These are phyloP conservation scores for Kradibia gibbosae DNA, from an alignment of 1,140 invertebrate species.

Conservation along the genomic window DNA sequence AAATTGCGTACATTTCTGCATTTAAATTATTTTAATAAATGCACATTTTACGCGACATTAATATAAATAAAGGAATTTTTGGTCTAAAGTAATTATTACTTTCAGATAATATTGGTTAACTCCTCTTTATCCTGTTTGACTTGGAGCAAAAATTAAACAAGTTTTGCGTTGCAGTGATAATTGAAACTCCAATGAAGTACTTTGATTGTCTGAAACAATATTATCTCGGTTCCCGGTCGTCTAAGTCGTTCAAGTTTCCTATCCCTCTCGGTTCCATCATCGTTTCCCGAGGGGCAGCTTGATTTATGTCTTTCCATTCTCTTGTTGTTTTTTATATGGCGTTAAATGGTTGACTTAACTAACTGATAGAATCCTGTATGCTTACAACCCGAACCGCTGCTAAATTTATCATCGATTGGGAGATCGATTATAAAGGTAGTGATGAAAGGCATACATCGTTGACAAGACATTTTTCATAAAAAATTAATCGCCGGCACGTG, in stretches of 20 bases:
- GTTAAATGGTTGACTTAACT: neutral
- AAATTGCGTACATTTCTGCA: too few species aligned
- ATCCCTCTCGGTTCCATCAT: neutral
- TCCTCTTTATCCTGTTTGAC: neutral
- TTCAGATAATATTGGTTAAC: neutral
- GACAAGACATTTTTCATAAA: neutral
- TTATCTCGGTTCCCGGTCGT: neutral
- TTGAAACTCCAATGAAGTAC: slow-evolving; percentile 18
- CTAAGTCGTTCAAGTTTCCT: neutral
- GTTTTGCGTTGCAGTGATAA: neutral
- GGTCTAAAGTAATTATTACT: neutral
- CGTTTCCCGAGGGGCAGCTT: neutral
- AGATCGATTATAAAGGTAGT: neutral
- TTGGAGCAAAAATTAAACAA: slow-evolving; percentile 5
- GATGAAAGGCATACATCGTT: neutral
- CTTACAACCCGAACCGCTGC: neutral
- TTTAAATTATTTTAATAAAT: too few species aligned
- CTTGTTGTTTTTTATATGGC: neutral
- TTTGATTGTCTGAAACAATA: slow-evolving; percentile 17
- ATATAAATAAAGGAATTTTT: too few species aligned
- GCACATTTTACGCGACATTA: too few species aligned
- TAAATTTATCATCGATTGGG: neutral
- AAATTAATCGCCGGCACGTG: neutral
- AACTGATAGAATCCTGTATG: neutral
- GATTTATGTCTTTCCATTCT: neutral